Evolutionary conservation across 2,113 vertebrate species (phyloP).

Genomic region (Eudyptes chrysolophus): DNA sequence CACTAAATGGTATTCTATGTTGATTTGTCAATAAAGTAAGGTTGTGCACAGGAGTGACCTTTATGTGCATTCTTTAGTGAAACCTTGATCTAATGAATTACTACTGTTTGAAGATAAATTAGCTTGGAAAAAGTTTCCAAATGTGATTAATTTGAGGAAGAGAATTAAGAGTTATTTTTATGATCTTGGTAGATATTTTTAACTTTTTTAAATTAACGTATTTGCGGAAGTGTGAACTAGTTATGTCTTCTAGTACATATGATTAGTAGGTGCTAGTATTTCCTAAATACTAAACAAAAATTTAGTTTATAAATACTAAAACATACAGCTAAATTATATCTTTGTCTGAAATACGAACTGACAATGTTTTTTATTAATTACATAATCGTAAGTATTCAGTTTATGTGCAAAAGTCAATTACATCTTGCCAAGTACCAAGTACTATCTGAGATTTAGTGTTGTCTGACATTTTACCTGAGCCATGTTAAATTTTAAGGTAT

Average conservation of each 20-base stretch:
- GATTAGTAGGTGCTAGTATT: background rate
- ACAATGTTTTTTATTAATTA: background rate
- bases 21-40: slow-evolving; percentile 74
- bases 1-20: background rate
- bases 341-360: background rate
- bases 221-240: background rate
- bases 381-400: background rate
- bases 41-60: slow-evolving; percentile 41
- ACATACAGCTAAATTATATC: background rate
- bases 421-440: background rate
- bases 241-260: background rate
- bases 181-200: background rate
- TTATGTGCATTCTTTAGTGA: slow-evolving; percentile 45
- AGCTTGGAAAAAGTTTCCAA: slow-evolving; percentile 8
- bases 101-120: slow-evolving; percentile 41
- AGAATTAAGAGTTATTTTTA: background rate
- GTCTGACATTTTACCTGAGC: background rate
- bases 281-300: background rate
- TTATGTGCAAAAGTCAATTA: background rate
- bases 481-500: background rate
- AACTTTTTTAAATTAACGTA: background rate
- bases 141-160: background rate
- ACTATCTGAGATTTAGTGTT: background rate
- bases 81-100: slow-evolving; percentile 51
- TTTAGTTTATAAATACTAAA: background rate